Base-by-base conservation (phyloP, 1,140 invertebrate genomes). In the Apocrypta bakeri region DNA sequence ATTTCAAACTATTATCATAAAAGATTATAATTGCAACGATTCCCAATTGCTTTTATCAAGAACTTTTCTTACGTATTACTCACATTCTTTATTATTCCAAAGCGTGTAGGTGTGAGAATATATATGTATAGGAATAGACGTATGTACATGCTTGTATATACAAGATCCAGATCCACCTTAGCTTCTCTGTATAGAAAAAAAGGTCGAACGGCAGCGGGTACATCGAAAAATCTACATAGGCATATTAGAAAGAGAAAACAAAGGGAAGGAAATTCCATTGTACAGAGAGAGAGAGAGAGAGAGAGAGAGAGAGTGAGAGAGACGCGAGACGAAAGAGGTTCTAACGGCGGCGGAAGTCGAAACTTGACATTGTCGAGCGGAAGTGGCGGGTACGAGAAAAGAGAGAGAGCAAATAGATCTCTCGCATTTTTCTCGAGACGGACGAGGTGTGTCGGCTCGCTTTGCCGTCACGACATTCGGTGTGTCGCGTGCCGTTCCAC, bases 341-440 rank as follows among this genome's bases (percentile, higher is more conserved):
- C 71, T 75, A 79, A 77, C 40, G 79, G 84, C 86, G 82, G 85
- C 91, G 91, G 91, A 92, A 92, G 89, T 92, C 85, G 88, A 88
- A 89, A 89, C 89, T 92, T 92, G 91, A 92, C 91, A 92, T 92
- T 90, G 88, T 85, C 83, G 86, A 88, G 84, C 91, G 91, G 91
- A 92, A 92, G 88, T 90, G 90, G 91, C 90, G 90, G 88, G 84
- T 79, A 82, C 69, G 75, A 85, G 25, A n/a, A n/a, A n/a, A n/a
- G n/a, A n/a, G n/a, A n/a, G 63, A 66, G 87, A 83, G 87, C 86
- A 92, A 92, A 91, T 85, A 90, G 76, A 84, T 84, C 86, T 78
- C 83, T 88, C 87, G 85, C 84, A 87, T 88, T 88, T 89, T 89
- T 90, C 85, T 86, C 79, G 85, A 87, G 87, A 90, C 89, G 88